A percentile compares a stretch with the other conserved stretches of the same genome.
Evolutionary conservation across 2,113 vertebrate genomes (phyloP).

Genomic region (Tychaedon coryphoeus): DNA sequence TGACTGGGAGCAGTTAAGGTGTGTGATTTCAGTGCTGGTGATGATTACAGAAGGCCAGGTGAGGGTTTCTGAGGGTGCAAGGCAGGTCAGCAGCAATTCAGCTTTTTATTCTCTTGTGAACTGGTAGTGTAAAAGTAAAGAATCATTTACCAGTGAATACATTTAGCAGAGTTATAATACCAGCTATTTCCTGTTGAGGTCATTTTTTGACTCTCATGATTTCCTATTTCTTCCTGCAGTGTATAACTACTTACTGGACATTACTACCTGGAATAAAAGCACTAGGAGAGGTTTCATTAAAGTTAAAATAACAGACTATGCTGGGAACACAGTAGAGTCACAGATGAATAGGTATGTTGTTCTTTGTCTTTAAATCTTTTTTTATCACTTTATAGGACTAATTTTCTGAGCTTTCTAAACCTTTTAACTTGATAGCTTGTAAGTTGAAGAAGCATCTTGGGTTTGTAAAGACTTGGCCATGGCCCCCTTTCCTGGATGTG

Average conservation of each 20-base stretch:
- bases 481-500: background rate
- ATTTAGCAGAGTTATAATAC: background rate
- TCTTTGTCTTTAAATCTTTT: background rate
- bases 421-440: background rate
- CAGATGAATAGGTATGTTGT: slow-evolving; percentile 77
- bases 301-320: slow-evolving; percentile 72
- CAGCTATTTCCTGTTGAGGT: background rate
- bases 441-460: background rate
- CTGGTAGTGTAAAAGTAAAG: background rate
- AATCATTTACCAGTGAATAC: background rate
- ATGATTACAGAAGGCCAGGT: background rate
- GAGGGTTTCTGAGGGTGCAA: background rate
- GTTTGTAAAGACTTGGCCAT: background rate
- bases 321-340: slow-evolving; percentile 67
- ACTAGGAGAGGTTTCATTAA: slow-evolving; percentile 77
- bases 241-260: slow-evolving; percentile 79
- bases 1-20: background rate
- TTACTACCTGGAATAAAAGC: slow-evolving; percentile 81
- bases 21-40: background rate
- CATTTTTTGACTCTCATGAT: background rate
- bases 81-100: background rate
- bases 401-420: background rate
- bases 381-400: background rate
- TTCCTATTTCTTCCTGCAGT: slow-evolving; percentile 63
- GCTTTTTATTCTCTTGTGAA: background rate